phyloP scores from a whole-genome alignment of 1,140 invertebrate species.

The Aphidius gifuensis region DNA sequence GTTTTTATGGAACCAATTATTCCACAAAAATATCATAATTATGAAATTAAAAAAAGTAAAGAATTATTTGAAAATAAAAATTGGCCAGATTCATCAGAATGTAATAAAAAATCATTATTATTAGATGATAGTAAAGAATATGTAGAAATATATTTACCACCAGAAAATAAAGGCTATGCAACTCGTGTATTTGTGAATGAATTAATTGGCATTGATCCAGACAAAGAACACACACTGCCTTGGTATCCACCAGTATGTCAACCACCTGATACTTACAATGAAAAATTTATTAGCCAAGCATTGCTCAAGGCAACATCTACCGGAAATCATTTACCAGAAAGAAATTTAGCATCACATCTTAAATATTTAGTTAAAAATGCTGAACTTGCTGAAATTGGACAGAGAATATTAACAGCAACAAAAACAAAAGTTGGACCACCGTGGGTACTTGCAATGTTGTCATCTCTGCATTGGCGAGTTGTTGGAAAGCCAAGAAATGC shows the following conservation, averaged over 20 bases:
- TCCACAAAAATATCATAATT: conserved; percentile 34
- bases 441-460: conserved; percentile 64
- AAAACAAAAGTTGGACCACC: conserved; percentile 66
- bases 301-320: conserved; percentile 30
- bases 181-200: conserved; percentile 56
- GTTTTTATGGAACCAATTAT: conserved; percentile 37
- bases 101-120: conserved; percentile 29
- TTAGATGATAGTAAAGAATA: conserved; percentile 34
- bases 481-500: conserved; percentile 62
- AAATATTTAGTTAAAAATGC: conserved; percentile 40
- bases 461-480: conserved; percentile 69
- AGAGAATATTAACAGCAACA: conserved; percentile 69
- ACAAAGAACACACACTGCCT: conserved; percentile 66
- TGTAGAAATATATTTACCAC: conserved; percentile 64
- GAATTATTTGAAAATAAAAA: conserved; percentile 34
- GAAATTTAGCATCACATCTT: conserved; percentile 30
- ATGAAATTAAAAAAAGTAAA: conserved; percentile 31
- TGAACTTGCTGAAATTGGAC: conserved; percentile 70
- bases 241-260: conserved; percentile 73
- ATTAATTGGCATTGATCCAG: conserved; percentile 60
- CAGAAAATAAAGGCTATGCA: conserved; percentile 73
- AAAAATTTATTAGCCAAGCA: conserved; percentile 47
- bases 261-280: conserved; percentile 45
- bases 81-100: conserved; percentile 37
- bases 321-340: conserved; percentile 28